Evolutionary conservation across 2,797 vertebrate species (phyloP), one percentile per base, ranked within the genome.

Genomic region (Epinephelus malabaricus): DNA sequence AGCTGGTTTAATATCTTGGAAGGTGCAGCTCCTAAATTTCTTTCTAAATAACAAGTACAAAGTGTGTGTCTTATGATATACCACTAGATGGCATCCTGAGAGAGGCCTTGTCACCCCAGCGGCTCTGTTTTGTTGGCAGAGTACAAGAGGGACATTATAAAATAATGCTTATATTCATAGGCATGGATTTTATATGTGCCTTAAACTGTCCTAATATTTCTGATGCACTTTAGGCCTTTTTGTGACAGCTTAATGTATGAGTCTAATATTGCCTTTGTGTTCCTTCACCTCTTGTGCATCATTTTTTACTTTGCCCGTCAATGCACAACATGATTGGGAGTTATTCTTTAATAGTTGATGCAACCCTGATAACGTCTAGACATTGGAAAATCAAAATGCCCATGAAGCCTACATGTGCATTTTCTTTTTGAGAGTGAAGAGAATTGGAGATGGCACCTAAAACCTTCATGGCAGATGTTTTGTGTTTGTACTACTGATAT

Each of bases 1-100:
- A 34, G 34, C 34, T 34, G 34, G 17, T 64, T 63, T 61, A 17
- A 30, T 59, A 27, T 56, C 34, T 61, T n/a, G 1, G 34, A 61
- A 70, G 14, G 2, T 47, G 9, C 13, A 34, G 13, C 40, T 65
- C 27, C 70, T 2, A 12, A 2, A 66, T 54, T 4, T 56, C 11
- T 21, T 49, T 55, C 7, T 21, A 45, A 56, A 60, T 40, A 23
- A 30, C 0, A 2, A 8, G 21, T 10, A 15, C 5, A 40, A 5
- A 1, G 19, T 18, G 7, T 59, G 51, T 68, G 46, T 86, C 12
- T 47, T 15, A 0, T 25, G 2, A 55, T 17, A 0, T 8, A 59
- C 89, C 95, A 92, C 90, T 94, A 95, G 95, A 91, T 95, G 95
- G 95, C 93, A 93, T 61, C 88, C 85, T 78, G 83, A 86, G 87